Evolutionary conservation across 2,113 vertebrate genomes (phyloP).

Genomic region (Epinephelus moara): DNA sequence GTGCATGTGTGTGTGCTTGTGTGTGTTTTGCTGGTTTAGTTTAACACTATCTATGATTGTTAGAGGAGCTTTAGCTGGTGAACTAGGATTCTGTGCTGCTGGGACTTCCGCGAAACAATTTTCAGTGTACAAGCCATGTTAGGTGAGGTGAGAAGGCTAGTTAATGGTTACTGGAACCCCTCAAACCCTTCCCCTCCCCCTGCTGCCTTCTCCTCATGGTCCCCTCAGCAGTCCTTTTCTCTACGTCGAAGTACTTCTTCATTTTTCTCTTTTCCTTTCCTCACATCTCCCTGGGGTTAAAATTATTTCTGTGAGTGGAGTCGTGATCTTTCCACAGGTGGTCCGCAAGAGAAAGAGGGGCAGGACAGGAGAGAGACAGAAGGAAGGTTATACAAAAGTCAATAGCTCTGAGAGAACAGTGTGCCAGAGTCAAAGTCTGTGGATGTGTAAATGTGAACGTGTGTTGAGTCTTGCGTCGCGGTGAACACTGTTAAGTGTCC

Average conservation of each 20-base stretch:
- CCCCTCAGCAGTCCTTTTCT: slow-evolving; percentile 35
- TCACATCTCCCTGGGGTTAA: slow-evolving; percentile 39
- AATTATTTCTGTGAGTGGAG: slow-evolving; percentile 46
- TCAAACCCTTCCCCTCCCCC: background rate
- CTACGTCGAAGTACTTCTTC: background rate
- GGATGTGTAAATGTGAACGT: slow-evolving; percentile 1
- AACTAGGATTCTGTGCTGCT: slow-evolving; percentile 62
- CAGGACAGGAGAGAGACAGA: slow-evolving; percentile 53
- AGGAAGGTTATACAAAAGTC: slow-evolving; percentile 54
- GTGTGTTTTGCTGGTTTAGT: slow-evolving; percentile 75
- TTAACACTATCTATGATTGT: slow-evolving; percentile 76
- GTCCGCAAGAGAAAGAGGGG: slow-evolving; percentile 62
- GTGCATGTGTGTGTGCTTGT: slow-evolving; percentile 37
- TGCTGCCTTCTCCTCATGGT: slow-evolving; percentile 19
- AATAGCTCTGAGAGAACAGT: slow-evolving; percentile 49
- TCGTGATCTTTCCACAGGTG: slow-evolving; percentile 58
- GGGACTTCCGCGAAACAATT: slow-evolving; percentile 43
- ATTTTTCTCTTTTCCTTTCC: slow-evolving; percentile 24
- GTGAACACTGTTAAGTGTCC: slow-evolving; percentile 41
- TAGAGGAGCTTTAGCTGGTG: slow-evolving; percentile 77
- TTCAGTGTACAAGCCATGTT: slow-evolving; percentile 61
- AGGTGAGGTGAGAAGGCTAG: slow-evolving; percentile 53
- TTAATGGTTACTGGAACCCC: slow-evolving; percentile 34
- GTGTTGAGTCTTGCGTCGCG: slow-evolving; percentile 7
- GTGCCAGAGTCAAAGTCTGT: slow-evolving; percentile 43